phyloP scores from a whole-genome alignment of 1,140 invertebrate species.

The Zaprionus africanus region DNA sequence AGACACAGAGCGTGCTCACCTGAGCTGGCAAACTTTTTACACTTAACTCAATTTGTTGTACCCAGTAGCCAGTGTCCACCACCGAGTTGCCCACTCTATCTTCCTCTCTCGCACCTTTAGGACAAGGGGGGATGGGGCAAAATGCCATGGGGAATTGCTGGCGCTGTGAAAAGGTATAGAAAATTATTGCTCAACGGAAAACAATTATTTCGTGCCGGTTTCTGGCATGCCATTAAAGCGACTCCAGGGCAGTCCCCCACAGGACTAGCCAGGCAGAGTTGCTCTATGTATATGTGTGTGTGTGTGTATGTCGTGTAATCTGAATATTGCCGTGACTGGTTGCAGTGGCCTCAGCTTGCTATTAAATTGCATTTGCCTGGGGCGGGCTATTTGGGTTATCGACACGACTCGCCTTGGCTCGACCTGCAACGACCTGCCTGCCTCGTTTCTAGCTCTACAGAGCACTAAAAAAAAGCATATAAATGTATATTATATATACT shows the following conservation, averaged over 20 bases:
- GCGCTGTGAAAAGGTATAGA: slow-evolving; percentile 57
- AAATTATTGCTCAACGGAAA: slow-evolving; percentile 80
- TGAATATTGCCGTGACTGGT: slow-evolving; percentile 76
- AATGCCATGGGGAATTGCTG: slow-evolving; percentile 45
- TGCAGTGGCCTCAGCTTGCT: slow-evolving; percentile 42
- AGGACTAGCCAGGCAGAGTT: background rate
- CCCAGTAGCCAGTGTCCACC: slow-evolving; percentile 1
- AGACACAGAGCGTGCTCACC: background rate
- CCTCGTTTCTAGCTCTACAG: background rate
- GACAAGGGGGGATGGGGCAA: background rate
- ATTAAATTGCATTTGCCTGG: slow-evolving; percentile 66
- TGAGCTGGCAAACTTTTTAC: slow-evolving; percentile 49
- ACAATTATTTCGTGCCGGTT: slow-evolving; percentile 75
- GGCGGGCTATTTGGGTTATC: slow-evolving; percentile 70
- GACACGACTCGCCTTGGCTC: slow-evolving; percentile 37
- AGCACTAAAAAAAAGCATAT: background rate
- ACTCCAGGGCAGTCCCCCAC: slow-evolving; percentile 19
- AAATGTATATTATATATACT: slow-evolving; percentile 9
- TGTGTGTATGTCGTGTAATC: slow-evolving; percentile 62
- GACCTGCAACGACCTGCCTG: background rate
- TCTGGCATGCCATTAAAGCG: slow-evolving; percentile 60
- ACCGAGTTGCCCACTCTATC: background rate
- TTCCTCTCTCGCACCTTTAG: slow-evolving; percentile 32
- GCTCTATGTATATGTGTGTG: slow-evolving; percentile 2
- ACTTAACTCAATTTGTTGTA: slow-evolving; percentile 70